Base-by-base conservation (phyloP, 2,888 invertebrate genomes). In the Boloria selene region DNA sequence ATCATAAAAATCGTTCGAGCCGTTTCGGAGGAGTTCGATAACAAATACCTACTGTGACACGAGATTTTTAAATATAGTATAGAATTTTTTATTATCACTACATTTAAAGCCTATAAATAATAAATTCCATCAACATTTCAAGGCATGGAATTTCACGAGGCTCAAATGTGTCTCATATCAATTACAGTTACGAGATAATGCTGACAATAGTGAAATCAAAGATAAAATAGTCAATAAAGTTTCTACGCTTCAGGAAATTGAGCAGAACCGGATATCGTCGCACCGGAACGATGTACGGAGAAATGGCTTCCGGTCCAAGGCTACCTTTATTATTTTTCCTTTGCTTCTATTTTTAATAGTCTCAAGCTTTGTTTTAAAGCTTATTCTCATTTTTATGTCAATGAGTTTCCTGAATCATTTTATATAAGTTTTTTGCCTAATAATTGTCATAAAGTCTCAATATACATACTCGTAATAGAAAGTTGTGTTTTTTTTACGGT, bases 251-350 rank as follows among this genome's bases (percentile, higher is more conserved):
- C 87, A 83, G 90, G 90, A 91, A 90, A 90, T 91, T 90, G 89
- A 86, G 86, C 86, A 87, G 85, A 88, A 85, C 85, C 89, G 90
- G 90, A 91, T 90, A 90, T 90, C 88, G 88, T 86, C 86, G 85
- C 86, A 87, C 86, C 85, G 90, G 88, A 82, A 82, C 85, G 84
- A 83, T 85, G 85, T 86, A 87, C 84, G 83, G 80, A 82, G 87
- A 79, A 83, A 85, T 83, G 84, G 82, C 85, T 85, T 90, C 89
- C 90, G 88, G 81, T 71, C 81, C 84, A 84, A 84, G 80, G 81
- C 81, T 80, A 81, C 79, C 81, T 85, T 86, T 86, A 86, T 87
- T 88, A 87, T 84, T 10, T 38, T 38, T 81, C 79, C 74, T 75
- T 80, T 83, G 83, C 81, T 77, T 81, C 61, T 69, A 67, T 66